A percentile compares a stretch with the other conserved stretches of the same genome.
Evolutionary conservation across 2,888 invertebrate species (phyloP).

Genomic region (Rhagonycha fulva): DNA sequence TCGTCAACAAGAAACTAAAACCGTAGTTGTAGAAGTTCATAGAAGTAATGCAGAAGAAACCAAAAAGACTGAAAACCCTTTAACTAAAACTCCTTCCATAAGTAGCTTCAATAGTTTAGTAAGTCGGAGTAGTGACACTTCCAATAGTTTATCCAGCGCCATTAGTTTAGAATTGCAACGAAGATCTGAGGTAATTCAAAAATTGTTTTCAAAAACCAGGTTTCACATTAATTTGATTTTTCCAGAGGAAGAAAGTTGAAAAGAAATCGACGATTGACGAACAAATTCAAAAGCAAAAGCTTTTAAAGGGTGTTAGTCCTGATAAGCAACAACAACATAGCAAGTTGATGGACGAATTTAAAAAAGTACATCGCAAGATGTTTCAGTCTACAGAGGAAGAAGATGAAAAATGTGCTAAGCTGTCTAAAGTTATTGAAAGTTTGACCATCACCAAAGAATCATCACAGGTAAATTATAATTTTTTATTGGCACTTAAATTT

Average conservation of each 20-base stretch:
- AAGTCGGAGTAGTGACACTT: slow-evolving; percentile 51
- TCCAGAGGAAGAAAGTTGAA: slow-evolving; percentile 34
- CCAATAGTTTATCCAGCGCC: slow-evolving; percentile 67
- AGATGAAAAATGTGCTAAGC: slow-evolving; percentile 11
- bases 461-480: background rate
- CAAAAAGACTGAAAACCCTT: slow-evolving; percentile 39
- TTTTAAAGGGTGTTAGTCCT: slow-evolving; percentile 58
- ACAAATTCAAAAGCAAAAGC: slow-evolving; percentile 51
- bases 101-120: slow-evolving; percentile 50
- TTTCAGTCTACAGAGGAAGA: slow-evolving; percentile 58
- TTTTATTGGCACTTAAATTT: no score
- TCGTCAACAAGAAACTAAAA: slow-evolving; percentile 62
- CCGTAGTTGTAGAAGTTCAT: slow-evolving; percentile 79
- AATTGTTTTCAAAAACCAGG: background rate
- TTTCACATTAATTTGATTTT: background rate
- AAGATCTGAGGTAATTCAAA: slow-evolving; percentile 63
- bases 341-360: slow-evolving; percentile 87
- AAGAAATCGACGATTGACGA: slow-evolving; percentile 50
- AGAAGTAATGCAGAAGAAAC: slow-evolving; percentile 55
- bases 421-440: slow-evolving; percentile 7
- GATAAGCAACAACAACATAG: slow-evolving; percentile 73
- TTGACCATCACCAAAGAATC: slow-evolving; percentile 10
- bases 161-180: slow-evolving; percentile 72
- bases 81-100: slow-evolving; percentile 51
- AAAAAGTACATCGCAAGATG: slow-evolving; percentile 86